Percentiles rank a stretch among this genome's conserved stretches.
phyloP scores from a whole-genome alignment of 2,113 vertebrate species.

The Trachemys scripta region DNA sequence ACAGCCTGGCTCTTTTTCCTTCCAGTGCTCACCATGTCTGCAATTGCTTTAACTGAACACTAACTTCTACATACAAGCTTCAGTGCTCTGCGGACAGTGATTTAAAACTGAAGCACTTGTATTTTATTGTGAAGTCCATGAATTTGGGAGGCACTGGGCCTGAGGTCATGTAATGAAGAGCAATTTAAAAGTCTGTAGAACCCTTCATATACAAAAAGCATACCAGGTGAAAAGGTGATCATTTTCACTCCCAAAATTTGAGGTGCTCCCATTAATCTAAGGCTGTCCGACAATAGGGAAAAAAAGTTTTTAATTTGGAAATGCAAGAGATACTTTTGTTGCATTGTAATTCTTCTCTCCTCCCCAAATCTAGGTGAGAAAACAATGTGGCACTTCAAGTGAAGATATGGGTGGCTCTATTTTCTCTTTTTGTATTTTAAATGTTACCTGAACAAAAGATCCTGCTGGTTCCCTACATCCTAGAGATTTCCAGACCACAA shows the following conservation, averaged over 20 bases:
- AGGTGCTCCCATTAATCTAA: not conserved
- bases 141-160: conserved; percentile 1
- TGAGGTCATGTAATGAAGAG: not conserved
- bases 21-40: not conserved
- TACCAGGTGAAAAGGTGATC: not conserved
- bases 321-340: not conserved
- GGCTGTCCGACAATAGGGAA: not conserved
- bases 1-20: not conserved
- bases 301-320: not conserved
- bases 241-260: not conserved
- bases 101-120: not conserved
- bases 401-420: conserved; percentile 51
- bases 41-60: not conserved
- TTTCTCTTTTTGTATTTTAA: conserved; percentile 59
- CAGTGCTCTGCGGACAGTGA: not conserved
- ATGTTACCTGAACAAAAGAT: conserved; percentile 61
- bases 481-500: conserved; percentile 68
- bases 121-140: rapidly evolving
- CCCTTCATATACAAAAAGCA: not conserved
- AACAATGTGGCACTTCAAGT: conserved; percentile 49
- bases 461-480: conserved; percentile 45
- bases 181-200: not conserved
- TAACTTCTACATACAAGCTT: not conserved
- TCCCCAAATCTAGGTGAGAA: conserved; percentile 54
- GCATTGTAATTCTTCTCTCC: conserved; percentile 56